Base-by-base conservation (phyloP, 2,113 vertebrate species). In the Rattus norvegicus region DNA sequence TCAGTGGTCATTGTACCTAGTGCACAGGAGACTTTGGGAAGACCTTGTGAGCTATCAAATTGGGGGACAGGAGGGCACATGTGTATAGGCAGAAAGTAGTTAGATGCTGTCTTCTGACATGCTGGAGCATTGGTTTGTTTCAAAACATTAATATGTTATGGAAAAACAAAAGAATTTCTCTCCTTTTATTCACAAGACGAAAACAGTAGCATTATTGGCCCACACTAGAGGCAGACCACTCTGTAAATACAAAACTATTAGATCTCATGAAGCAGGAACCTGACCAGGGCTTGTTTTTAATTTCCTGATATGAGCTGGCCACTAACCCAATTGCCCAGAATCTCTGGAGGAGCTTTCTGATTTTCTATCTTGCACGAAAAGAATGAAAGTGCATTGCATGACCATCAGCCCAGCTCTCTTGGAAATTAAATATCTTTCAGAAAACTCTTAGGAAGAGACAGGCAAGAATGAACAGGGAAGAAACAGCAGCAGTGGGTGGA, bases 301-400 rank as follows among this genome's bases (percentile, higher is more conserved):
- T 99, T 99, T 99, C 99, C 99, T 99, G 99, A 99, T 99, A 99
- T 98, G 99, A 99, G 99, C 99, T 99, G 99, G 99, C 99, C 99
- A 99, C 99, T 99, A 99, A 99, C 99, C 99, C 99, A 99, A 99
- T 99, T 99, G 99, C 99, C 99, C 98, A 98, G 99, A 98, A 98
- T 99, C 99, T 99, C 99, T 97, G 36, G 97, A 98, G 99, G 99
- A 98, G 99, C 98, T 98, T 97, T 98, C 98, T 97, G 98, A 98
- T 98, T 99, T 98, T 99, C 98, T 98, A 98, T 98, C 98, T 98
- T 99, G 98, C 98, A 98, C 98, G 98, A 98, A 98, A 98, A 98
- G 98, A 99, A 94, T 97, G 95, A 20, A 93, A 30, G 83, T 96
- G 98, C 97, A 98, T 98, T 98, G 98, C 98, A 98, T 97, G 98